Evolutionary conservation across 2,797 vertebrate genomes (phyloP).

Genomic region (Channallabes apus): DNA sequence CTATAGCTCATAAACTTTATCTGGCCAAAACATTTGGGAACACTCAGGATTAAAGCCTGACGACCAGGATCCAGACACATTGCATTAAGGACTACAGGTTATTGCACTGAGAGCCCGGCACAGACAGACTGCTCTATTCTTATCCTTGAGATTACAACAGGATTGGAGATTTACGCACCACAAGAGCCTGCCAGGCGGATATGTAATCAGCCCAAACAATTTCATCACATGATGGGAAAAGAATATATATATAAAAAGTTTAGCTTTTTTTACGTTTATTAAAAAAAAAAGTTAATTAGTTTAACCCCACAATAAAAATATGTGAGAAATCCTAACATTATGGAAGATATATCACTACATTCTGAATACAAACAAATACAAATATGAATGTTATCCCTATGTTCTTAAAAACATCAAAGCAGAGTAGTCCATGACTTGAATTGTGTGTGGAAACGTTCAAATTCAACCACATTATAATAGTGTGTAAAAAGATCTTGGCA

Average conservation of each 20-base stretch:
- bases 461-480: background rate
- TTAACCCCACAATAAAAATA: background rate
- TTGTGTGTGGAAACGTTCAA: background rate
- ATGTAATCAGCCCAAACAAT: slow-evolving; percentile 56
- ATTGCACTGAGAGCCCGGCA: slow-evolving; percentile 62
- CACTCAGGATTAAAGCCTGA: background rate
- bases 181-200: slow-evolving; percentile 53
- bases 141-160: slow-evolving; percentile 72
- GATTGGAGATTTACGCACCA: slow-evolving; percentile 68
- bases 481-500: no score
- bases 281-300: background rate
- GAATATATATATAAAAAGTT: background rate
- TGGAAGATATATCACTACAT: background rate
- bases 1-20: no score
- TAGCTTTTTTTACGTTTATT: background rate
- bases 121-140: slow-evolving; percentile 66
- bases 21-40: background rate
- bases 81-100: slow-evolving; percentile 28
- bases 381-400: background rate
- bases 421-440: background rate
- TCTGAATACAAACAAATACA: background rate
- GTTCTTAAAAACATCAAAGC: background rate
- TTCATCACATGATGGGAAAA: background rate
- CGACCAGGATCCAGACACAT: background rate
- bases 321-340: background rate